phyloP scores from a whole-genome alignment of 2,888 invertebrate genomes.

The Syrphus vitripennis region DNA sequence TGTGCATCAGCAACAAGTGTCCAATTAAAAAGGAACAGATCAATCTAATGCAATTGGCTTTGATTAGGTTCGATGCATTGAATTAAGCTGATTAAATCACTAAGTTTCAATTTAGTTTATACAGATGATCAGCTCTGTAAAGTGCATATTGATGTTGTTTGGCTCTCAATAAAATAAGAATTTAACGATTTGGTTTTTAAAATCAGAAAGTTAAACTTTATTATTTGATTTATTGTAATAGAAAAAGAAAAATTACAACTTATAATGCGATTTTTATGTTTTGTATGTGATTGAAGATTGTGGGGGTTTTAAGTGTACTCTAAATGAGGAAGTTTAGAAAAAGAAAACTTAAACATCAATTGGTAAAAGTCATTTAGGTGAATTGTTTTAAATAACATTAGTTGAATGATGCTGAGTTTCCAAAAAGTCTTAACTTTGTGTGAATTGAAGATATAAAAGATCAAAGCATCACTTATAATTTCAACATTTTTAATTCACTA shows the following conservation, averaged over 20 bases:
- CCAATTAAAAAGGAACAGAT: slow-evolving; percentile 58
- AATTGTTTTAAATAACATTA: too few species aligned
- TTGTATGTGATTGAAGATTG: background rate
- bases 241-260: background rate
- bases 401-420: too few species aligned
- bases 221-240: background rate
- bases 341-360: too few species aligned
- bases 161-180: background rate
- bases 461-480: too few species aligned
- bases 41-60: background rate
- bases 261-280: background rate
- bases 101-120: slow-evolving; percentile 18
- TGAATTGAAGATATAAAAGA: too few species aligned
- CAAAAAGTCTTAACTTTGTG: too few species aligned
- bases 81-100: slow-evolving; percentile 34
- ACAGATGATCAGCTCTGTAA: background rate
- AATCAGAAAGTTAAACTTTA: background rate
- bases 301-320: background rate
- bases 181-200: background rate
- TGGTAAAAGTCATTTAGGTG: too few species aligned
- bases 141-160: background rate
- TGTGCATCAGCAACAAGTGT: slow-evolving; percentile 33
- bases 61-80: slow-evolving; percentile 23
- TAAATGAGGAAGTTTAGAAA: too few species aligned
- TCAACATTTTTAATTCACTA: too few species aligned